Base-by-base conservation (phyloP, 2,113 vertebrate species). In the Triplophysa tibetana region DNA sequence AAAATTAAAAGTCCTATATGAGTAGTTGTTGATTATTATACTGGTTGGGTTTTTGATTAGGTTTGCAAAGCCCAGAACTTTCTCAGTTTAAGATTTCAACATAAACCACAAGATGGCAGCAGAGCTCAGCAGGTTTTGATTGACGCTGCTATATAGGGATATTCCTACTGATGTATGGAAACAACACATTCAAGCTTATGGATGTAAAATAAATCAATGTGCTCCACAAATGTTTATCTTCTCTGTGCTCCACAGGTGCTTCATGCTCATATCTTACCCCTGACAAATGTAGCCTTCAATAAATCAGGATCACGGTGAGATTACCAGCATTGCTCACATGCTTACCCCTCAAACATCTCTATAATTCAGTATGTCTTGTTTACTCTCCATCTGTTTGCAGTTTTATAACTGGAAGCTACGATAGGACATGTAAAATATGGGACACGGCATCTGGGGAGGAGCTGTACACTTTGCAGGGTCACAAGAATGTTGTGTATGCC, bases 351-450 rank as follows among this genome's bases (percentile, higher is more conserved):
- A 7, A n/a, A 16, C 29, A 48, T n/a, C 65, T 9, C 26, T 69
- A 23, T 54, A 41, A 48, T 29, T 56, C 19, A 68, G 11, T 50
- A 19, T 64, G n/a, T 11, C 29, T 63, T 43, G 8, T 23, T 33
- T 26, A 48, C 9, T 82, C 19, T 78, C 41, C 78, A 5, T 78
- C 13, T 60, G 38, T 70, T 68, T 86, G 81, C 85, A 99, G 97
- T 79, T 98, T 98, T 85, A 96, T 99, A 88, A 99, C 97, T 14
- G 98, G 96, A 64, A 98, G 98, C 91, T 99, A 98, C 65, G 98
- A 99, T 75, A 94, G 97, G 85, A 99, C 96, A 0, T 99, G 97
- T 81, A 95, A 95, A 88, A 84, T 99, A 19, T 99, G 98, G 98
- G 95, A 98, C 88, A 98, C 96, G 0, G 89, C 89, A 0, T 95